Evolutionary conservation across 1,140 invertebrate genomes (phyloP).

Genomic region (Brachionus rotundiformis): DNA sequence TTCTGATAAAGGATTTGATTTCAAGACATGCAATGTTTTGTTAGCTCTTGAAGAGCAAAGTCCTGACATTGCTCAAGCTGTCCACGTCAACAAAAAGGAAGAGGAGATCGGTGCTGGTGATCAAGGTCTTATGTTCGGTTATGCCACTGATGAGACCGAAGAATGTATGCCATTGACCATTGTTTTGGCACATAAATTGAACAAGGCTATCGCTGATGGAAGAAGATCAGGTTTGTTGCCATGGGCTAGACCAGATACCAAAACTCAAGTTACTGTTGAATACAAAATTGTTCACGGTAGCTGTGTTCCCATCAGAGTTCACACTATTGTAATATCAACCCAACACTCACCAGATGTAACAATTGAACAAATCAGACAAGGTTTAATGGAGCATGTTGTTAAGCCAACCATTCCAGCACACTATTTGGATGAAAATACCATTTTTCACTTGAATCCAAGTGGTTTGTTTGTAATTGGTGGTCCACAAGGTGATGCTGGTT

Average conservation of each 20-base stretch:
- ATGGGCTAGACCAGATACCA: conserved; percentile 96
- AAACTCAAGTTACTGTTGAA: conserved; percentile 77
- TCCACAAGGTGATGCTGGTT: conserved; percentile 88
- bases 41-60: conserved; percentile 96
- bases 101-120: conserved; percentile 98
- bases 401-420: conserved; percentile 85
- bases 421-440: conserved; percentile 85
- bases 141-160: conserved; percentile 85
- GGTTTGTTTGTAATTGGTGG: conserved; percentile 90
- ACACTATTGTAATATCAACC: conserved; percentile 92
- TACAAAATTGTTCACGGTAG: conserved; percentile 68
- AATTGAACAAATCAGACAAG: conserved; percentile 78
- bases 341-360: conserved; percentile 92
- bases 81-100: conserved; percentile 85
- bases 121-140: conserved; percentile 74
- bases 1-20: conserved; percentile 97
- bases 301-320: conserved; percentile 86
- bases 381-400: conserved; percentile 87
- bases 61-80: conserved; percentile 92
- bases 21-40: conserved; percentile 95
- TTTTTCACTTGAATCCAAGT: conserved; percentile 95
- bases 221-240: conserved; percentile 82
- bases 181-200: conserved; percentile 88
- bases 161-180: conserved; percentile 98
- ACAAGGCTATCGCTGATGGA: conserved; percentile 85